Percentiles rank a stretch among this genome's conserved stretches.
phyloP scores from a whole-genome alignment of 1,140 invertebrate genomes.

The Pogonognathellus flavescens region DNA sequence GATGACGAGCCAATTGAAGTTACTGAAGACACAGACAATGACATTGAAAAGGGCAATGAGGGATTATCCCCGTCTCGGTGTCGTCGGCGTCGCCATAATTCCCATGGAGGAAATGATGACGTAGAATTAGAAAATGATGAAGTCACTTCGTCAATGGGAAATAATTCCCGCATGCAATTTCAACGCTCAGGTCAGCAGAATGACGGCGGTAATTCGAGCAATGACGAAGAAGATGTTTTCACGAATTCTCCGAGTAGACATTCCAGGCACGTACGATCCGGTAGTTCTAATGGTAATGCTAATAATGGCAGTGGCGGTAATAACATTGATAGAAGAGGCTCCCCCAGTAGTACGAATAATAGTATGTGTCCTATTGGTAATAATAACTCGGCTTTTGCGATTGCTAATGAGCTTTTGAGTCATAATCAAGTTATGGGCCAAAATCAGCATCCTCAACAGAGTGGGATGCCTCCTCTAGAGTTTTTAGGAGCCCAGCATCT shows the following conservation, averaged over 20 bases:
- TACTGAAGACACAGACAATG: conserved; percentile 41
- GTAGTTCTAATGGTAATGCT: conserved; percentile 22
- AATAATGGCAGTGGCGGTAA: not conserved
- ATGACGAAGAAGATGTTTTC: conserved; percentile 50
- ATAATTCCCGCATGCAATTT: not conserved
- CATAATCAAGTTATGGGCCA: conserved; percentile 34
- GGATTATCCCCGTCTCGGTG: not conserved
- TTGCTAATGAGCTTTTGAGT: conserved; percentile 30
- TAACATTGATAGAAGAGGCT: conserved; percentile 12
- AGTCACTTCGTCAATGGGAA: conserved; percentile 31
- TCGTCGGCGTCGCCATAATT: not conserved
- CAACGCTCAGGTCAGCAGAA: not conserved
- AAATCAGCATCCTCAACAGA: conserved; percentile 30
- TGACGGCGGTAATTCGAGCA: conserved; percentile 41
- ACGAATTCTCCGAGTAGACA: not conserved
- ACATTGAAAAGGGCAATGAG: conserved; percentile 47
- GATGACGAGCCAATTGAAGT: conserved; percentile 39
- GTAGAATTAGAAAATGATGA: conserved; percentile 26
- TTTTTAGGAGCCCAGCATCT: conserved; percentile 56
- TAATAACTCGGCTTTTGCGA: conserved; percentile 38
- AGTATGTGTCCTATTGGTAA: not conserved
- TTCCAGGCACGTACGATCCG: conserved; percentile 25
- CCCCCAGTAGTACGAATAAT: conserved; percentile 4
- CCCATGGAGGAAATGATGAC: conserved; percentile 32
- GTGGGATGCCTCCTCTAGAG: conserved; percentile 44